phyloP scores from a whole-genome alignment of 1,140 invertebrate species.

The Drosophila tsacasi region DNA sequence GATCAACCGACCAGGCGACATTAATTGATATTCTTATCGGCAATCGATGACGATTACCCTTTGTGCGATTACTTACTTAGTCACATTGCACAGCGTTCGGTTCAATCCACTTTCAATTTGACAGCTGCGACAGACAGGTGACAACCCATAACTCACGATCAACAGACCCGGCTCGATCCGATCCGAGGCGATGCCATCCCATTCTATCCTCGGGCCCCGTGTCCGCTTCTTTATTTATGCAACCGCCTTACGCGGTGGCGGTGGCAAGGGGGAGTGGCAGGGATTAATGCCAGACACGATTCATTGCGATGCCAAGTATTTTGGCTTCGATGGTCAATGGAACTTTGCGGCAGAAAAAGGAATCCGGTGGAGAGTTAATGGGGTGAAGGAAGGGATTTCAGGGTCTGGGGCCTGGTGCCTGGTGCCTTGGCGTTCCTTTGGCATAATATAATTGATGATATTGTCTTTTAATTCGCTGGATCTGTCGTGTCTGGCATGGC shows the following conservation, averaged over 20 bases:
- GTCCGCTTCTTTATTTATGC: conserved; percentile 80
- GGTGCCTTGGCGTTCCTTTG: conserved; percentile 48
- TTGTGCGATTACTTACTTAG: conserved; percentile 48
- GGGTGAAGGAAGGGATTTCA: background rate
- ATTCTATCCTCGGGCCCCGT: conserved; percentile 29
- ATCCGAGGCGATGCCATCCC: conserved; percentile 10
- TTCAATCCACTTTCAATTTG: conserved; percentile 85
- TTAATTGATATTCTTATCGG: conserved; percentile 85
- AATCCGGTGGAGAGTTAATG: conserved; percentile 14
- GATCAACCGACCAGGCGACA: conserved; percentile 56
- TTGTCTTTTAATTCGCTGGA: conserved; percentile 85
- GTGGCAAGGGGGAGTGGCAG: conserved; percentile 17
- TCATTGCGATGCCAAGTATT: conserved; percentile 55
- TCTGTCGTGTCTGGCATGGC: conserved; percentile 59
- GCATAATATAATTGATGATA: conserved; percentile 85
- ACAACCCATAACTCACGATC: conserved; percentile 83
- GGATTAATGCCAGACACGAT: conserved; percentile 73
- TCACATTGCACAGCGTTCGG: conserved; percentile 39
- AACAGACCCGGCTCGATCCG: conserved; percentile 41
- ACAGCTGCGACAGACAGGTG: conserved; percentile 84
- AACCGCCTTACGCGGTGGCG: conserved; percentile 53
- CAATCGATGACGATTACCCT: conserved; percentile 75
- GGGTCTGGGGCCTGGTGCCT: background rate
- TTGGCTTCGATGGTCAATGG: conserved; percentile 54
- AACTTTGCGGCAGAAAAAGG: conserved; percentile 57